These are phyloP conservation scores for Myzus persicae DNA, from an alignment of 1,140 invertebrate species.

Conservation along the genomic window DNA sequence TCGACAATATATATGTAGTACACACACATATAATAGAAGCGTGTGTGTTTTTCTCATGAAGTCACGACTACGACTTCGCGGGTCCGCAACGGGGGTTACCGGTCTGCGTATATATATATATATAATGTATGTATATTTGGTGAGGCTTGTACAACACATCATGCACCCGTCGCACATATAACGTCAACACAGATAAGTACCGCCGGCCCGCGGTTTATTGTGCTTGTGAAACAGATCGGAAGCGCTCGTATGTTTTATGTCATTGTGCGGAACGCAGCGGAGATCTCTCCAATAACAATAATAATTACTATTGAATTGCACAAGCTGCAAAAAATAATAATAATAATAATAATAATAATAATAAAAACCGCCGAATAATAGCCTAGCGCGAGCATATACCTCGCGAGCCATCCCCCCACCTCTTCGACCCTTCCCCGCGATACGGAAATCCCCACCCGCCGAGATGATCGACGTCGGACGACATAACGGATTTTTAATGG, in stretches of 20 bases:
- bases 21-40: not conserved
- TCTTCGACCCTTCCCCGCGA: not conserved
- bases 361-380: slow-evolving; percentile 20
- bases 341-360: slow-evolving; percentile 10
- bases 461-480: not conserved
- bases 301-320: slow-evolving; percentile 57
- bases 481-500: slow-evolving; percentile 53
- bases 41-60: slow-evolving; percentile 44
- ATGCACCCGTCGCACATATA: slow-evolving; percentile 2
- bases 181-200: slow-evolving; percentile 55
- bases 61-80: slow-evolving; percentile 32
- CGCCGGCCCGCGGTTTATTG: slow-evolving; percentile 45
- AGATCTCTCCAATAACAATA: slow-evolving; percentile 54
- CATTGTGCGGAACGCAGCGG: slow-evolving; percentile 51
- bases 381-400: not conserved
- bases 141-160: not conserved
- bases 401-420: not conserved
- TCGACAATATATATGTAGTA: not conserved
- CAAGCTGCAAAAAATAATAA: slow-evolving; percentile 38
- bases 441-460: not conserved
- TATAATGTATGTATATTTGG: not conserved
- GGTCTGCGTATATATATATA: not conserved
- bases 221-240: slow-evolving; percentile 58
- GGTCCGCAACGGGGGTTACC: slow-evolving; percentile 19
- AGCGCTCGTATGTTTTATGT: slow-evolving; percentile 50